phyloP scores from a whole-genome alignment of 1,140 invertebrate species.

The Tetramorium parvispinum region DNA sequence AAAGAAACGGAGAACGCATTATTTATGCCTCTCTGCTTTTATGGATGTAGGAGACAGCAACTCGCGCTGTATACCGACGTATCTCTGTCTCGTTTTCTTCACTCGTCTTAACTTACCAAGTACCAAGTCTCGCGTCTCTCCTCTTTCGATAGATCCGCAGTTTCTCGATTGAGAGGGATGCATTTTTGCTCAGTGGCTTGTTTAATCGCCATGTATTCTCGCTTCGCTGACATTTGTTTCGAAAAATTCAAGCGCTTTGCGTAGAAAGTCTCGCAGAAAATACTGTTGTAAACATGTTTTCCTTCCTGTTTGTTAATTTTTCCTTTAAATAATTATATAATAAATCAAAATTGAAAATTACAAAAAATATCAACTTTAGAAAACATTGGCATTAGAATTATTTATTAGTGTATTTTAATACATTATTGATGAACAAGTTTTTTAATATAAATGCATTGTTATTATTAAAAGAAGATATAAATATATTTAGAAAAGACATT shows the following conservation, averaged over 20 bases:
- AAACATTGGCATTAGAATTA: not conserved
- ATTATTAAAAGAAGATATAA: not conserved
- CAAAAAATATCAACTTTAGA: not conserved
- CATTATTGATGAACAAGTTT: not conserved
- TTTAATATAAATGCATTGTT: not conserved
- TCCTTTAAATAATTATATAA: not conserved
- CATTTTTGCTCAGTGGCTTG: conserved; percentile 35
- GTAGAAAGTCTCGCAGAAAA: conserved; percentile 30
- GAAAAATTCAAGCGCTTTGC: conserved; percentile 23
- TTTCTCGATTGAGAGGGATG: not conserved
- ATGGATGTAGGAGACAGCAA: conserved; percentile 57
- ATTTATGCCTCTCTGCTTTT: conserved; percentile 69
- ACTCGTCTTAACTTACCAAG: not conserved
- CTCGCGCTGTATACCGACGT: conserved; percentile 8
- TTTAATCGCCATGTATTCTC: conserved; percentile 63
- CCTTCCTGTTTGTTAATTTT: not conserved
- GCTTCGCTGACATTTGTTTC: conserved; percentile 14
- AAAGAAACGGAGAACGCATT: conserved; percentile 66
- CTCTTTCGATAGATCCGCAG: not conserved
- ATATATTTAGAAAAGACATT: not conserved
- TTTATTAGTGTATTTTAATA: not conserved
- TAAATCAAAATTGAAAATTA: not conserved
- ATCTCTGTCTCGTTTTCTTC: not conserved
- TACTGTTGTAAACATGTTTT: not conserved
- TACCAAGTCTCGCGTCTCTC: not conserved